phyloP scores from a whole-genome alignment of 2,888 invertebrate genomes.

The Leptogaster cylindrica region DNA sequence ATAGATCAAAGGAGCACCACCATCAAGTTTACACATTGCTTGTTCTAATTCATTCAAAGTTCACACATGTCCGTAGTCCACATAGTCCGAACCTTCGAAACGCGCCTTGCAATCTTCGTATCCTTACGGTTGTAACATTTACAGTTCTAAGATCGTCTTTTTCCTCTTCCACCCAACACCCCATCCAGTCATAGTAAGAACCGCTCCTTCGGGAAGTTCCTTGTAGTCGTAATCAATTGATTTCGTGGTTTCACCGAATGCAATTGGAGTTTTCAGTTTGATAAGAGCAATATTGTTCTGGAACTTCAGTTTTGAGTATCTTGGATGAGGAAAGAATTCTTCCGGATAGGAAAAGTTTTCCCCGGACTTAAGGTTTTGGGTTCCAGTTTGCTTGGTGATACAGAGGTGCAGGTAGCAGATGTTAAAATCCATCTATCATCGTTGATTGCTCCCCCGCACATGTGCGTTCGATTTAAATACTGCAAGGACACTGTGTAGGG shows the following conservation, averaged over 20 bases:
- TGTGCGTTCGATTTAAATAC: slow-evolving; percentile 54
- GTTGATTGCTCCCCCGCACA: slow-evolving; percentile 58
- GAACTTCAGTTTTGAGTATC: slow-evolving; percentile 52
- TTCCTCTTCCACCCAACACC: slow-evolving; percentile 64
- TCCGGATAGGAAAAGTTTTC: slow-evolving; percentile 53
- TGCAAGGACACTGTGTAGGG: slow-evolving; percentile 60
- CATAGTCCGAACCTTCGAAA: slow-evolving; percentile 62
- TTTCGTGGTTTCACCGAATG: slow-evolving; percentile 65
- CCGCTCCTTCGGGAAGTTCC: slow-evolving; percentile 63
- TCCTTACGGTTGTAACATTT: slow-evolving; percentile 65
- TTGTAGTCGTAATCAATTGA: slow-evolving; percentile 66
- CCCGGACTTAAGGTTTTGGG: slow-evolving; percentile 53
- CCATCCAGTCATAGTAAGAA: slow-evolving; percentile 69
- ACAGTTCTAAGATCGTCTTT: slow-evolving; percentile 66
- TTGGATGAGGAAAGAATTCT: slow-evolving; percentile 51
- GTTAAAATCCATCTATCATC: slow-evolving; percentile 54
- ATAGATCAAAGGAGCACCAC: slow-evolving; percentile 55
- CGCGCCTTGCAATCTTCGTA: slow-evolving; percentile 65
- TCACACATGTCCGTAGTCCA: slow-evolving; percentile 65
- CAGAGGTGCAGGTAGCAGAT: slow-evolving; percentile 57
- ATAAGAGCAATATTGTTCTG: slow-evolving; percentile 74
- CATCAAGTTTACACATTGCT: slow-evolving; percentile 62
- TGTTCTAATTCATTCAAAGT: slow-evolving; percentile 66
- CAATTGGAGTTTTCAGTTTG: slow-evolving; percentile 64
- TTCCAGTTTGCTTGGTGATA: slow-evolving; percentile 53